These are phyloP conservation scores for Habropoda laboriosa DNA, from an alignment of 1,140 invertebrate genomes.

Conservation along the genomic window DNA sequence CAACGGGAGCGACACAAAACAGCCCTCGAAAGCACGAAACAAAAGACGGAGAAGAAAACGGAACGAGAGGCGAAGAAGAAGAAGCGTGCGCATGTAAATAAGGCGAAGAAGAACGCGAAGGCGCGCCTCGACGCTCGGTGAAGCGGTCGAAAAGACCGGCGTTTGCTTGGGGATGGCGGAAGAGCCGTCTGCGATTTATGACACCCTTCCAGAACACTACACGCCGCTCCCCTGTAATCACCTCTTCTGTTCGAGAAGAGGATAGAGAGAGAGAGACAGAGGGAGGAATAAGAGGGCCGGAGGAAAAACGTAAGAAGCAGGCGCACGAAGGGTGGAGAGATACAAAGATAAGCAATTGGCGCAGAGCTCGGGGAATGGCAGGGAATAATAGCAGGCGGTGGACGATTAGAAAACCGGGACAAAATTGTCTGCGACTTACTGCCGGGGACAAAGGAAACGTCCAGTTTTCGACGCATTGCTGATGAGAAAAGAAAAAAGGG, in stretches of 20 bases:
- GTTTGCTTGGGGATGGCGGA: background rate
- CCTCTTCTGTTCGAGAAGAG: constrained; percentile 37
- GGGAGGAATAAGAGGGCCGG: constrained; percentile 22
- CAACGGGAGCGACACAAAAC: background rate
- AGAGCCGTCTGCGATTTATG: constrained; percentile 47
- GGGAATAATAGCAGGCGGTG: constrained; percentile 17
- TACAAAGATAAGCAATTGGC: constrained; percentile 45
- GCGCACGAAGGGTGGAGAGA: background rate
- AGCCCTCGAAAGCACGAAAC: background rate
- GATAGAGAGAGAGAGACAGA: constrained; percentile 22
- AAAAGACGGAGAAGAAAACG: background rate
- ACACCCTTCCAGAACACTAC: constrained; percentile 45
- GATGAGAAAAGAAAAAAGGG: background rate
- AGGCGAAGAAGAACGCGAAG: background rate
- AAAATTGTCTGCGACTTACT: constrained; percentile 13
- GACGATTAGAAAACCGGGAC: constrained; percentile 35
- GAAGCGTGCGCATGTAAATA: constrained; percentile 29
- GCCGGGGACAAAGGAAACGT: background rate
- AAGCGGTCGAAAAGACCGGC: background rate
- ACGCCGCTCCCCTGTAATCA: constrained; percentile 39
- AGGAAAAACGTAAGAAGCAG: background rate
- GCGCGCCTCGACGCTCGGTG: background rate
- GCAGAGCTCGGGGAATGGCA: background rate
- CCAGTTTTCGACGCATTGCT: background rate
- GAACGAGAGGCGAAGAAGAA: constrained; percentile 13